phyloP scores from a whole-genome alignment of 1,140 invertebrate genomes.

The Amyelois transitella region DNA sequence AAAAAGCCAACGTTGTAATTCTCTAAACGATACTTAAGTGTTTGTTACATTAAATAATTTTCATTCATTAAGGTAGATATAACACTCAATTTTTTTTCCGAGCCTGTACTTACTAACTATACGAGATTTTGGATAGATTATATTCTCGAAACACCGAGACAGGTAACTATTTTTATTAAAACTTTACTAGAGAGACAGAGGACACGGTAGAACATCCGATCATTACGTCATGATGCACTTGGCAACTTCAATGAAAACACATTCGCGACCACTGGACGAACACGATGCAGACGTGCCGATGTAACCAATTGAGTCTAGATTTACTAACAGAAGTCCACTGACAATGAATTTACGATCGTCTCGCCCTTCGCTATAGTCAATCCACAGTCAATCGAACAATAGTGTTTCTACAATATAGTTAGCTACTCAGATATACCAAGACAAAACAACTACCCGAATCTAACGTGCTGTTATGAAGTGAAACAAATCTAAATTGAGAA shows the following conservation, averaged over 20 bases:
- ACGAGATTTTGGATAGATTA: too few species aligned
- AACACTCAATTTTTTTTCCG: too few species aligned
- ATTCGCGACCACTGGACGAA: background rate
- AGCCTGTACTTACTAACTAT: too few species aligned
- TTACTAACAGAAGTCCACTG: constrained; percentile 5
- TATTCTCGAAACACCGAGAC: too few species aligned
- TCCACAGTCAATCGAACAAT: background rate
- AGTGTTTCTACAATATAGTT: too few species aligned
- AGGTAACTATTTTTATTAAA: too few species aligned
- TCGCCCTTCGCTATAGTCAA: background rate
- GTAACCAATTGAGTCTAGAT: constrained; percentile 20
- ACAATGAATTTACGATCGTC: constrained; percentile 4
- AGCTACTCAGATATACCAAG: background rate
- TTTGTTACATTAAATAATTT: too few species aligned
- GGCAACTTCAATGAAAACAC: background rate
- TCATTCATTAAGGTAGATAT: too few species aligned
- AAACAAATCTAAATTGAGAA: constrained; percentile 39
- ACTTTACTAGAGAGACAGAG: too few species aligned
- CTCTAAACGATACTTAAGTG: too few species aligned
- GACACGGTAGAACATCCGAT: background rate
- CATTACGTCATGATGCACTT: constrained; percentile 31
- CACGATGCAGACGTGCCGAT: constrained; percentile 16
- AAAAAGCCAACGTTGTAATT: too few species aligned
- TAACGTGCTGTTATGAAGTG: constrained; percentile 25
- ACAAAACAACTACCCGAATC: background rate